Base-by-base conservation (phyloP, 2,797 vertebrate genomes). In the Hybognathus amarus region DNA sequence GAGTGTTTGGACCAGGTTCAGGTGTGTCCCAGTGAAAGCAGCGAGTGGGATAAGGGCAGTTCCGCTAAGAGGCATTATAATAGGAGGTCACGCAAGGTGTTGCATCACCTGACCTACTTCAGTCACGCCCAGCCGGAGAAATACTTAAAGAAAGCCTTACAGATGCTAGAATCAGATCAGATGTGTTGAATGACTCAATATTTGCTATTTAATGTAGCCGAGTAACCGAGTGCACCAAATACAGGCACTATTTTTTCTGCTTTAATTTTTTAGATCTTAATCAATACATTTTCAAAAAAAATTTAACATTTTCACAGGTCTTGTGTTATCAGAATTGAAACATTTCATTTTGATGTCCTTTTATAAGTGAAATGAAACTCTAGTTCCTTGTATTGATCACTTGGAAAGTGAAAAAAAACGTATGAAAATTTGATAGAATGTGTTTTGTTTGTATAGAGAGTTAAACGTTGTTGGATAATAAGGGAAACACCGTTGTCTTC, bases 11-110 rank as follows among this genome's bases (percentile, higher is more conserved):
- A 61, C 10, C 5, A 22, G 69, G 38, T 71, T 81, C 79, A 81
- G 68, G 69, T 73, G 68, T 81, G 79, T 81, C 56, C 22, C 42
- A 24, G 42, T 63, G 68, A 81, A 81, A 73, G 73, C 79, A 50
- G 20, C 0, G 30, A 66, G 59, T 74, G 17, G 61, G 80, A 67
- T 82, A 42, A 40, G 52, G 45, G 6, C 59, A 20, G 56, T 74
- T 59, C 74, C 11, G 18, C 70, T 82, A 52, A 18, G 3, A 52
- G 69, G 42, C 45, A 40, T 75, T 66, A 40, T 47, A 47, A 47
- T 15, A 15, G 30, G 59, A 66, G 70, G 56, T 36, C 69, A 80
- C 24, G 3, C 24, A 11, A 13, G 68, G 3, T 6, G 45, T 54
- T 75, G n/a, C 4, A 12, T 75, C 70, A 75, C 33, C 42, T 82